phyloP scores from a whole-genome alignment of 2,113 vertebrate genomes.

The Calidris pugnax region DNA sequence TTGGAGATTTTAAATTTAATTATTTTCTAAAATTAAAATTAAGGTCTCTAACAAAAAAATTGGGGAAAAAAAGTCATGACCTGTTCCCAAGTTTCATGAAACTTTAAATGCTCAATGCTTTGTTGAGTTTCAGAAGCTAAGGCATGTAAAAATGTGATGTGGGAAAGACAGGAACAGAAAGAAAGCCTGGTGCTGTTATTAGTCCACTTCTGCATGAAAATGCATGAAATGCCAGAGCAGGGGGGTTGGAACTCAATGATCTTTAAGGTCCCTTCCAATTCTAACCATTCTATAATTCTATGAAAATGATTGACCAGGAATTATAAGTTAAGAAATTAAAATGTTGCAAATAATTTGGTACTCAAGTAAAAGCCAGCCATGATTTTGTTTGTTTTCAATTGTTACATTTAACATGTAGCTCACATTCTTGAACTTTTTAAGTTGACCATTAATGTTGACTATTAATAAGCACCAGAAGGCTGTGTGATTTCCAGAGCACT shows the following conservation, averaged over 20 bases:
- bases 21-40: not conserved
- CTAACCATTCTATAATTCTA: too few relatives aligned
- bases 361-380: not conserved
- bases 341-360: not conserved
- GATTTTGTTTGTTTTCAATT: not conserved
- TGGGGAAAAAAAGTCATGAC: not conserved
- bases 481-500: not conserved
- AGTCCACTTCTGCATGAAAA: not conserved
- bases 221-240: too few relatives aligned
- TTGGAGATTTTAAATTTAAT: not conserved
- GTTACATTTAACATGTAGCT: not conserved
- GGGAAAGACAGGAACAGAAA: not conserved
- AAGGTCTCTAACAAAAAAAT: not conserved
- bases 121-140: not conserved
- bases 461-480: not conserved
- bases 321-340: not conserved
- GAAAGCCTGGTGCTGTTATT: not conserved
- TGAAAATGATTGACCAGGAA: not conserved
- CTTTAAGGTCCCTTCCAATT: too few relatives aligned
- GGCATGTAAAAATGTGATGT: not conserved
- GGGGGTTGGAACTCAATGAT: too few relatives aligned
- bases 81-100: not conserved
- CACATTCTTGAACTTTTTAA: not conserved
- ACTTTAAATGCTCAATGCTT: not conserved
- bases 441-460: not conserved